Conservation (phyloP, 2,888 invertebrate genomes). For the Limenitis camilla region DNA sequence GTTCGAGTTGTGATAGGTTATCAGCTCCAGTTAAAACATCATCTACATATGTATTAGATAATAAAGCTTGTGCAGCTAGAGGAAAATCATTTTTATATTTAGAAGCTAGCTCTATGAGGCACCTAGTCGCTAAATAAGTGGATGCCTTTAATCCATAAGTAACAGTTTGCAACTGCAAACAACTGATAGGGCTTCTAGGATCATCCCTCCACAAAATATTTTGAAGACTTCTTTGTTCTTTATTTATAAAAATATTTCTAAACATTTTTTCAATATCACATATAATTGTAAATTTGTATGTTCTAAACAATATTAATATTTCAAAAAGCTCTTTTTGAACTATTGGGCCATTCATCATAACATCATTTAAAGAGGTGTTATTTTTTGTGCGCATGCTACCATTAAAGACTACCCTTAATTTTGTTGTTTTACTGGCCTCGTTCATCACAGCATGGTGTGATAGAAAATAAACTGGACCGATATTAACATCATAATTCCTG, state of each 20-base stretch:
- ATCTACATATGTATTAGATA: no score
- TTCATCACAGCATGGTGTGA: not conserved
- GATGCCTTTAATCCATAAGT: constrained; percentile 16
- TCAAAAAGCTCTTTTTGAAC: no score
- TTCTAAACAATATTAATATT: no score
- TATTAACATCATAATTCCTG: not conserved
- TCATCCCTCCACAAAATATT: no score
- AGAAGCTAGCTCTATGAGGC: constrained; percentile 13
- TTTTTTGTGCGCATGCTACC: not conserved
- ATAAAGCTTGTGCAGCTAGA: constrained; percentile 14
- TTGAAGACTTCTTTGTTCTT: no score
- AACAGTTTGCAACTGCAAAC: no score
- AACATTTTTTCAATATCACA: no score
- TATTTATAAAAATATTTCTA: no score
- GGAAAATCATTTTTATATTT: constrained; percentile 8
- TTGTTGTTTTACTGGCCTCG: not conserved
- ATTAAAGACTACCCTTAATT: not conserved
- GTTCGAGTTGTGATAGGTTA: not conserved
- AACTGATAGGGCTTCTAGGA: no score
- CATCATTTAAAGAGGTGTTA: not conserved
- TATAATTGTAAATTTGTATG: no score
- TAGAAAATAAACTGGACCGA: not conserved
- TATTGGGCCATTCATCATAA: not conserved
- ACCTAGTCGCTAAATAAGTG: constrained; percentile 12
- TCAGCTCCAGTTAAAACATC: constrained; percentile 5